Percentiles rank a stretch among this genome's conserved stretches.
These are phyloP conservation scores for Drosophila sucinea DNA, from an alignment of 1,140 invertebrate genomes.

Conservation along the genomic window DNA sequence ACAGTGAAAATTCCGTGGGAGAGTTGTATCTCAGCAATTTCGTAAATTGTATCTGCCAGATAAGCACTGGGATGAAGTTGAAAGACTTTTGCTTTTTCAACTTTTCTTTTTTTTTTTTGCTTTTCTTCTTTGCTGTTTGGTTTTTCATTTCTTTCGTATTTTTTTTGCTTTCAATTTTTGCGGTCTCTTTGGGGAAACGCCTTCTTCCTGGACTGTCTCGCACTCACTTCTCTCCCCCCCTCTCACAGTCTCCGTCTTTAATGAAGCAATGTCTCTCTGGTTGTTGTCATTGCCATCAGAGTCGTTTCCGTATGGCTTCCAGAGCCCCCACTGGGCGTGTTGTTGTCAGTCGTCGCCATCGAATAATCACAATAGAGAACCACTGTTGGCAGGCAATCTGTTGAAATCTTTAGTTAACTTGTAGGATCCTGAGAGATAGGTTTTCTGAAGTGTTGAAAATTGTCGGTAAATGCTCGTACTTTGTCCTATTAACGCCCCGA, in stretches of 20 bases:
- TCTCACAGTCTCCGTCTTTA: slow-evolving; percentile 1
- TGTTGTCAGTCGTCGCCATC: slow-evolving; percentile 57
- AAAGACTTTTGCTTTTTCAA: slow-evolving; percentile 56
- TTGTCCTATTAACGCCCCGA: too few relatives aligned
- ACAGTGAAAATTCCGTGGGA: slow-evolving; percentile 58
- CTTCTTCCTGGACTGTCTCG: slow-evolving; percentile 53
- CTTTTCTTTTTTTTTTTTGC: slow-evolving; percentile 43
- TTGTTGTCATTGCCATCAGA: slow-evolving; percentile 26
- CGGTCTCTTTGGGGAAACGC: slow-evolving; percentile 61
- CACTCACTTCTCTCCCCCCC: neutral
- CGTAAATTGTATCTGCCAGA: slow-evolving; percentile 75
- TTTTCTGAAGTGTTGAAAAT: too few relatives aligned
- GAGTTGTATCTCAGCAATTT: slow-evolving; percentile 75
- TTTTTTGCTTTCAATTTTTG: slow-evolving; percentile 32
- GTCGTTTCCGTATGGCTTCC: slow-evolving; percentile 58
- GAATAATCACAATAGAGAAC: slow-evolving; percentile 74
- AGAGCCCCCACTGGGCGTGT: slow-evolving; percentile 42
- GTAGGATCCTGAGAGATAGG: too few relatives aligned
- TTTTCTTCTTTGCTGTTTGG: slow-evolving; percentile 23
- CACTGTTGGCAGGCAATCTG: slow-evolving; percentile 57
- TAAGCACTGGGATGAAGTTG: slow-evolving; percentile 45
- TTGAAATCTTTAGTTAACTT: slow-evolving; percentile 1
- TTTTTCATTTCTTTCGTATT: slow-evolving; percentile 23
- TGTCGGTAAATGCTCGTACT: too few relatives aligned
- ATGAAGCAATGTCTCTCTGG: slow-evolving; percentile 4